Evolutionary conservation across 2,797 vertebrate species (phyloP).

Genomic region (Eospalax fontanierii): DNA sequence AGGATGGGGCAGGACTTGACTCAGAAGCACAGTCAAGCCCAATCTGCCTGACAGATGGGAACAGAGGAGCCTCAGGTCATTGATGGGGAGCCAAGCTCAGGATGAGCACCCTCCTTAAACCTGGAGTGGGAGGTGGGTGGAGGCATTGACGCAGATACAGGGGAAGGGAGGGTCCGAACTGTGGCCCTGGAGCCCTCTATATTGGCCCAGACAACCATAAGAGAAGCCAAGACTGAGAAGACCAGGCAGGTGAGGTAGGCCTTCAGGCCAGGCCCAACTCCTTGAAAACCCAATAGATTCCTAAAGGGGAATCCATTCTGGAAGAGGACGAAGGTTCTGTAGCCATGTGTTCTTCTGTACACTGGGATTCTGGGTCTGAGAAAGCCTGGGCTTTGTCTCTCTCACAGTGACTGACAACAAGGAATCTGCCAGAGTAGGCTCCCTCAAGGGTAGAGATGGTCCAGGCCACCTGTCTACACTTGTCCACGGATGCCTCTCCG

Average conservation of each 20-base stretch:
- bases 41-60: neutral
- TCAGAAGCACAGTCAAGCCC: neutral
- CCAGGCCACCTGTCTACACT: neutral
- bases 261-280: neutral
- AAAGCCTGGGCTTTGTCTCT: neutral
- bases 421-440: neutral
- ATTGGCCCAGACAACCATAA: neutral
- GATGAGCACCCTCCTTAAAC: neutral
- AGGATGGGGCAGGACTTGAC: neutral
- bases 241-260: neutral
- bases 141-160: neutral
- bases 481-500: neutral
- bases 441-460: neutral
- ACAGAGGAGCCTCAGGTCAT: neutral
- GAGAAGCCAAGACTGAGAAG: conserved; percentile 2
- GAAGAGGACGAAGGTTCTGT: neutral
- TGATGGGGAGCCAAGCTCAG: conserved; percentile 13
- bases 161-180: conserved; percentile 26
- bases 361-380: neutral
- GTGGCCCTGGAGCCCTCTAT: neutral
- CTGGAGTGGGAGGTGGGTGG: neutral
- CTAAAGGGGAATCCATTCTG: neutral
- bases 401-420: neutral
- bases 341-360: neutral
- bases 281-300: neutral